Evolutionary conservation across 2,888 invertebrate genomes (phyloP).

Genomic region (Drosophila nr. perissopoda): DNA sequence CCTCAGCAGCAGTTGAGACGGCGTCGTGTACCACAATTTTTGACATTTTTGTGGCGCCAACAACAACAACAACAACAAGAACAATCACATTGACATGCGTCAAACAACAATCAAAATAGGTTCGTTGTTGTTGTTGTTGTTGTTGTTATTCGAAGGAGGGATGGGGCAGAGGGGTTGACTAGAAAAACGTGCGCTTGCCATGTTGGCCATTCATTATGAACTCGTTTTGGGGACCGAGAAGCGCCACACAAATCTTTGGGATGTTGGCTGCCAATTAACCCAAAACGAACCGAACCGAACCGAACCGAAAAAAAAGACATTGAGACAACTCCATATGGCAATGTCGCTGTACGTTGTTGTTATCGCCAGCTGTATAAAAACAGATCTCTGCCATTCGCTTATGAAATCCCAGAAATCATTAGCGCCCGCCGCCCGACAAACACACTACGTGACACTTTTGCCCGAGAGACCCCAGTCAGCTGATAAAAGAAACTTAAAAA

Average conservation of each 20-base stretch:
- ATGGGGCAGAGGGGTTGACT: constrained; percentile 19
- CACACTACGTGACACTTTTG: constrained; percentile 63
- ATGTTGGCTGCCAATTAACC: constrained; percentile 75
- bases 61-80: constrained; percentile 48
- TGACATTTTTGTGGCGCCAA: constrained; percentile 78
- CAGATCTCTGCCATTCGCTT: constrained; percentile 57
- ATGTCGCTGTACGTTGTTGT: constrained; percentile 27
- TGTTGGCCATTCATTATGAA: constrained; percentile 79
- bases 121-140: constrained; percentile 41
- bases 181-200: constrained; percentile 73
- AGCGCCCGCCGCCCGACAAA: constrained; percentile 53
- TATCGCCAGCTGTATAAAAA: constrained; percentile 44
- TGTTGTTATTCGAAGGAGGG: constrained; percentile 5
- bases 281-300: constrained; percentile 56
- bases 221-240: constrained; percentile 68
- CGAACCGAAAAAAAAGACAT: constrained; percentile 36
- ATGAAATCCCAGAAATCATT: constrained; percentile 80
- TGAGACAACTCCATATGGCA: constrained; percentile 56
- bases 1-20: constrained; percentile 28
- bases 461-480: constrained; percentile 14
- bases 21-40: constrained; percentile 75
- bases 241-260: constrained; percentile 73
- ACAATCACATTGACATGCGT: constrained; percentile 74
- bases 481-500: constrained; percentile 11
- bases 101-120: constrained; percentile 79